Percentiles rank a stretch among this genome's conserved stretches.
phyloP scores from a whole-genome alignment of 2,113 vertebrate species.

The Pagrus major region DNA sequence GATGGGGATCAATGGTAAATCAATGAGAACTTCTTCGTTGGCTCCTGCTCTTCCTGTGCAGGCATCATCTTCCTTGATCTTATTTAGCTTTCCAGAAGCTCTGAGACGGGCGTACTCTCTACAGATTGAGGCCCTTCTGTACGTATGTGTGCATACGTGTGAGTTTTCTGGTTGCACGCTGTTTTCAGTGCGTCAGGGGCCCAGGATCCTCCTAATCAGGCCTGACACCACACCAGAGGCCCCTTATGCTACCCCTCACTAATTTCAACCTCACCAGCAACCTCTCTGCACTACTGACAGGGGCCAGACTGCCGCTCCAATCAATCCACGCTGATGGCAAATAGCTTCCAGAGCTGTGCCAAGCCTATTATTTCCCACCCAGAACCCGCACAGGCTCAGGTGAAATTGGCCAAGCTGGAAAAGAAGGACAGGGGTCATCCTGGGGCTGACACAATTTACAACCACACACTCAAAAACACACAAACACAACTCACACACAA shows the following conservation, averaged over 20 bases:
- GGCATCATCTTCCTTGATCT: slow-evolving; percentile 17
- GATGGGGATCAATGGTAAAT: slow-evolving; percentile 44
- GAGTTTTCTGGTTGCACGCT: slow-evolving; percentile 42
- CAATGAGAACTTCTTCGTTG: slow-evolving; percentile 34
- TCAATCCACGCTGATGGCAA: slow-evolving; percentile 81
- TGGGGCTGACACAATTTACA: slow-evolving; percentile 46
- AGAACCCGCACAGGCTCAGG: slow-evolving; percentile 75
- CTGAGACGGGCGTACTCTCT: slow-evolving; percentile 47
- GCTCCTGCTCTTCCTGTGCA: slow-evolving; percentile 25
- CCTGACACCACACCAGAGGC: slow-evolving; percentile 80
- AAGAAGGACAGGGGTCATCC: slow-evolving; percentile 50
- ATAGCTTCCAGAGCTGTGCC: slow-evolving; percentile 85
- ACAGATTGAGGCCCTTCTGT: slow-evolving; percentile 54
- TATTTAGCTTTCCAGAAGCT: slow-evolving; percentile 22
- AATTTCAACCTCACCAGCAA: slow-evolving; percentile 71
- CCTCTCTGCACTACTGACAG: slow-evolving; percentile 69
- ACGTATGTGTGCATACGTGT: slow-evolving; percentile 30
- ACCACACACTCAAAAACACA: slow-evolving; percentile 14
- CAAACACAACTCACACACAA: slow-evolving; percentile 13
- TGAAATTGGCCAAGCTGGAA: slow-evolving; percentile 72
- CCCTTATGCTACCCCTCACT: slow-evolving; percentile 63
- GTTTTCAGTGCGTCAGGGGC: slow-evolving; percentile 58
- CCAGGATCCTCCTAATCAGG: slow-evolving; percentile 79
- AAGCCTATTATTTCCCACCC: slow-evolving; percentile 75
- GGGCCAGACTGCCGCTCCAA: slow-evolving; percentile 76